Conservation (phyloP, 2,797 vertebrate species). For the Microctenopoma stevenorrisi region DNA sequence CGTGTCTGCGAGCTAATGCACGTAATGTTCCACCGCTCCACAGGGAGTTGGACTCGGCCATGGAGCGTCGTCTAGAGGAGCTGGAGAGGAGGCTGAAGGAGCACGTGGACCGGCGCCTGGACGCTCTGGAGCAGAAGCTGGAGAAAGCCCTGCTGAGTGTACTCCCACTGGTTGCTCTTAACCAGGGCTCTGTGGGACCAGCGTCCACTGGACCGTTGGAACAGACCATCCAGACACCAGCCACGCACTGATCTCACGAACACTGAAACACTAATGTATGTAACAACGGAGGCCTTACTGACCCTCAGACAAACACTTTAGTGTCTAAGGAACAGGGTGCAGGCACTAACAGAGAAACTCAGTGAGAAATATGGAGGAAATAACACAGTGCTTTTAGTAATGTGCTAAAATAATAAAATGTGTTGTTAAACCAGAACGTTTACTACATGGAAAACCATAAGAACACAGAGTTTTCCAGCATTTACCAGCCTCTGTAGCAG, state of each 20-base stretch:
- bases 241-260: slow-evolving; percentile 19
- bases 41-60: slow-evolving; percentile 67
- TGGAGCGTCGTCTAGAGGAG: slow-evolving; percentile 81
- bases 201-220: not conserved
- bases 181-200: slow-evolving; percentile 7
- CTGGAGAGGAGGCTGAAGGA: slow-evolving; percentile 83
- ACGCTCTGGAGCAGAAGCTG: slow-evolving; percentile 81
- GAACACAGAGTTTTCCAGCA: not conserved
- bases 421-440: not conserved
- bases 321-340: not conserved
- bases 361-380: not conserved
- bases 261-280: not conserved
- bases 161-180: slow-evolving; percentile 42
- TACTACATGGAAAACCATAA: no score
- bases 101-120: slow-evolving; percentile 81
- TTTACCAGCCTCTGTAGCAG: not conserved
- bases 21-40: not conserved
- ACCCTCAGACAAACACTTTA: not conserved
- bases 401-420: not conserved
- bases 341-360: not conserved
- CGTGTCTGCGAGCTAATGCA: no score
- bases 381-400: not conserved
- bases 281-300: slow-evolving; percentile 24
- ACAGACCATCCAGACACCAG: not conserved
- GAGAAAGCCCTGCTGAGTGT: slow-evolving; percentile 71